These are phyloP conservation scores for Zeus faber DNA, from an alignment of 2,113 vertebrate species.

Conservation along the genomic window DNA sequence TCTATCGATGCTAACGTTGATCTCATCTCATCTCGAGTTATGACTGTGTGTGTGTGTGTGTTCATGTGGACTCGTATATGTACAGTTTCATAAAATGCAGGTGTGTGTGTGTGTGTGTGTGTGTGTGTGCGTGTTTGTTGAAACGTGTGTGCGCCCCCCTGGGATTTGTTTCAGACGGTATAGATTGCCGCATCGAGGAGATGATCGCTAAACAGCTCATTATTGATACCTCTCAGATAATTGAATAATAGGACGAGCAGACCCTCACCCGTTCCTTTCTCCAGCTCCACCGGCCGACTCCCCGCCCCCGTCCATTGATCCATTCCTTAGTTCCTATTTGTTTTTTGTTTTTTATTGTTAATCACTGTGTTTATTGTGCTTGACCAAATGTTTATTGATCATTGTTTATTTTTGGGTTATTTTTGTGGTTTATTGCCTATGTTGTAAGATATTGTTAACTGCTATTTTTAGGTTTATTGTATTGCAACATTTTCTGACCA, in stretches of 20 bases:
- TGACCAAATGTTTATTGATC: too few relatives aligned
- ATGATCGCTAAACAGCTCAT: constrained; percentile 43
- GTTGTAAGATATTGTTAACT: too few relatives aligned
- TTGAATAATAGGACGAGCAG: constrained; percentile 22
- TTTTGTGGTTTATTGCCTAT: too few relatives aligned
- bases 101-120: background rate
- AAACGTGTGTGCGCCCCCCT: too few relatives aligned
- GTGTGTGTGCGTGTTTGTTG: background rate
- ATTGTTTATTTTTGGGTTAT: too few relatives aligned
- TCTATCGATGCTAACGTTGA: constrained; percentile 7
- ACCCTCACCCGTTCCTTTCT: constrained; percentile 11
- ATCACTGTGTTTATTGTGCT: too few relatives aligned
- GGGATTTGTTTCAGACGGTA: constrained; percentile 30
- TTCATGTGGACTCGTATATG: background rate
- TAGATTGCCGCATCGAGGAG: constrained; percentile 35
- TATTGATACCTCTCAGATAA: constrained; percentile 30
- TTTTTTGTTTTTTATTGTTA: too few relatives aligned
- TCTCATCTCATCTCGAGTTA: background rate
- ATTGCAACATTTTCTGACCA: too few relatives aligned
- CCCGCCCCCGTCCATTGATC: too few relatives aligned
- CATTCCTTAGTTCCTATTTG: too few relatives aligned
- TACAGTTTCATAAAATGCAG: background rate
- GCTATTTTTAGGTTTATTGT: too few relatives aligned
- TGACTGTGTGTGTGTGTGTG: background rate
- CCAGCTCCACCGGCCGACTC: too few relatives aligned